Percentiles rank a stretch among this genome's conserved stretches.
These are phyloP conservation scores for Heliconius melpomene DNA, from an alignment of 1,140 invertebrate genomes.

Conservation along the genomic window DNA sequence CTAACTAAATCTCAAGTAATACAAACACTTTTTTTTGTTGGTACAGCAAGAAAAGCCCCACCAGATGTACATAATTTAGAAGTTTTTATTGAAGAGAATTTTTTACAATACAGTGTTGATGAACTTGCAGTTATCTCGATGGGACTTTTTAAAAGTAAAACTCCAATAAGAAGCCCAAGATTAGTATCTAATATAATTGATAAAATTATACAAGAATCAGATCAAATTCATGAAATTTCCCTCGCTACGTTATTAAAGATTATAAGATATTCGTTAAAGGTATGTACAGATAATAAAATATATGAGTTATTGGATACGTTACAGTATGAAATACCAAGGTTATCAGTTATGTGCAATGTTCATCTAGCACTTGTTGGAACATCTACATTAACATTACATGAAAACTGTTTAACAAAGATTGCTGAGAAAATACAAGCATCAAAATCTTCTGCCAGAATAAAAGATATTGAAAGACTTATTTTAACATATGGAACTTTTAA, in stretches of 20 bases:
- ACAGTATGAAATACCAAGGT: slow-evolving; percentile 69
- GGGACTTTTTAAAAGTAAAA: slow-evolving; percentile 84
- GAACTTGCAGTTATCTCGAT: slow-evolving; percentile 83
- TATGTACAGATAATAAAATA: slow-evolving; percentile 52
- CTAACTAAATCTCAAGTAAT: slow-evolving; percentile 80
- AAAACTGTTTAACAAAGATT: slow-evolving; percentile 63
- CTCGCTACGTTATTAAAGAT: slow-evolving; percentile 83
- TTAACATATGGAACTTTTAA: slow-evolving; percentile 81
- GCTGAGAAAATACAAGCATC: slow-evolving; percentile 54
- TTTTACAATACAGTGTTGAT: slow-evolving; percentile 77
- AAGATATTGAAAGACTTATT: slow-evolving; percentile 85
- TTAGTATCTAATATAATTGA: slow-evolving; percentile 78
- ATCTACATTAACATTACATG: slow-evolving; percentile 67
- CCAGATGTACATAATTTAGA: slow-evolving; percentile 83
- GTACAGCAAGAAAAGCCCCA: slow-evolving; percentile 67
- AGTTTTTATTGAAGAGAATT: slow-evolving; percentile 68
- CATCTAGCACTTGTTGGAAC: slow-evolving; percentile 82
- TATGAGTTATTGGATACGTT: slow-evolving; percentile 66
- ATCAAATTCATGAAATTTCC: slow-evolving; percentile 78
- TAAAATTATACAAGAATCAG: slow-evolving; percentile 63
- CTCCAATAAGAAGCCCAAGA: slow-evolving; percentile 70
- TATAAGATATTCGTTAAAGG: slow-evolving; percentile 70
- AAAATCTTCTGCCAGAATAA: slow-evolving; percentile 77
- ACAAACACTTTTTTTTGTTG: slow-evolving; percentile 81
- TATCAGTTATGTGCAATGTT: slow-evolving; percentile 77